A percentile compares a stretch with the other conserved stretches of the same genome.
phyloP scores from a whole-genome alignment of 2,113 vertebrate species.

The Promerops cafer region DNA sequence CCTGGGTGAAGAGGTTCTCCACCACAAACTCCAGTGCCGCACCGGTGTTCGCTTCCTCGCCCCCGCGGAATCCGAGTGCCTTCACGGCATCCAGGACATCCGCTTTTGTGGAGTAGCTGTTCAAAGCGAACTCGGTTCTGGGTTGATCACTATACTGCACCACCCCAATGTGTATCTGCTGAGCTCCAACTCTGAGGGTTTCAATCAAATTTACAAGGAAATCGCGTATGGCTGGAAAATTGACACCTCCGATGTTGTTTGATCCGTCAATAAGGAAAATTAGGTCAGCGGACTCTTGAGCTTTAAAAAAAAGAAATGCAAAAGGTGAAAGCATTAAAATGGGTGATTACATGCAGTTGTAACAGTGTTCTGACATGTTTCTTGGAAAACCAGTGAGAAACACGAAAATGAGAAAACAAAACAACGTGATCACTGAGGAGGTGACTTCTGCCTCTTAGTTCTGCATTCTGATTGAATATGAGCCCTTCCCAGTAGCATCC shows the following conservation, averaged over 20 bases:
- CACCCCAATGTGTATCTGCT: constrained; percentile 88
- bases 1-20: constrained; percentile 79
- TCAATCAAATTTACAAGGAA: constrained; percentile 93
- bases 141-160: constrained; percentile 84
- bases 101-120: constrained; percentile 81
- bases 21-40: constrained; percentile 86
- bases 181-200: constrained; percentile 83
- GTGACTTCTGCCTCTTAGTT: constrained; percentile 71
- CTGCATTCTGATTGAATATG: constrained; percentile 93
- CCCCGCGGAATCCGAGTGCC: constrained; percentile 78
- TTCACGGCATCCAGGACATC: constrained; percentile 84
- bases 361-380: constrained; percentile 77
- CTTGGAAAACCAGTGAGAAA: constrained; percentile 82
- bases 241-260: constrained; percentile 89
- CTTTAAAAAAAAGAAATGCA: constrained; percentile 89
- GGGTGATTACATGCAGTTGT: constrained; percentile 81
- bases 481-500: neutral
- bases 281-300: constrained; percentile 94
- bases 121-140: constrained; percentile 85
- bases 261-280: constrained; percentile 99
- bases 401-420: constrained; percentile 71
- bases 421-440: constrained; percentile 43
- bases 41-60: constrained; percentile 85
- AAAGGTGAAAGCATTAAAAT: constrained; percentile 92
- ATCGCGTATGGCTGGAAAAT: constrained; percentile 88